Conservation (phyloP, 2,113 vertebrate species). For the Clarias magur region DNA sequence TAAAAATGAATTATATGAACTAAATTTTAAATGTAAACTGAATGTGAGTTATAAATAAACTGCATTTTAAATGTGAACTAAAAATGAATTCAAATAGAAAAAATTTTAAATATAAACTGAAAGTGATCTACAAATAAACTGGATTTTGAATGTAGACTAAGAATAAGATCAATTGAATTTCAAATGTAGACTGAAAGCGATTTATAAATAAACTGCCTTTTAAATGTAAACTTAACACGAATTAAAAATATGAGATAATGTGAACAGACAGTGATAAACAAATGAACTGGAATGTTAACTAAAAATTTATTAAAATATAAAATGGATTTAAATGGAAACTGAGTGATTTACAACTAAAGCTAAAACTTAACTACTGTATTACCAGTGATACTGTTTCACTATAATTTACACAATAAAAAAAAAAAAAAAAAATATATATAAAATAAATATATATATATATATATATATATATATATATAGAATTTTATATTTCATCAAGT, state of each 20-base stretch:
- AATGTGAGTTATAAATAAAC: not conserved
- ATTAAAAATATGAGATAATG: too few species aligned
- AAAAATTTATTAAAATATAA: not conserved
- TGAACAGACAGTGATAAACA: not conserved
- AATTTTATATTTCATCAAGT: not conserved
- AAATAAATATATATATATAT: too few species aligned
- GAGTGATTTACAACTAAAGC: not conserved
- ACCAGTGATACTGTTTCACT: not conserved
- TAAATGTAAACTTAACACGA: not conserved
- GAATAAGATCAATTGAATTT: not conserved
- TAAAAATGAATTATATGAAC: not conserved
- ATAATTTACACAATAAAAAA: not conserved
- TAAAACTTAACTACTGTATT: not conserved
- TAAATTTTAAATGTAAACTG: not conserved
- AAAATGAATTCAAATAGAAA: not conserved
- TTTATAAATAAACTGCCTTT: not conserved
- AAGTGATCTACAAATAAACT: not conserved
- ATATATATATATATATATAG: too few species aligned
- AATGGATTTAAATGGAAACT: not conserved
- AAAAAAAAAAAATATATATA: too few species aligned
- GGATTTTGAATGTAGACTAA: not conserved
- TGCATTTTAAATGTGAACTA: not conserved
- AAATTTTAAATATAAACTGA: not conserved
- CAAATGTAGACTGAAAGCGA: not conserved
- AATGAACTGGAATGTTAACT: not conserved